Evolutionary conservation across 2,797 vertebrate genomes (phyloP).

Genomic region (Xenops minutus): DNA sequence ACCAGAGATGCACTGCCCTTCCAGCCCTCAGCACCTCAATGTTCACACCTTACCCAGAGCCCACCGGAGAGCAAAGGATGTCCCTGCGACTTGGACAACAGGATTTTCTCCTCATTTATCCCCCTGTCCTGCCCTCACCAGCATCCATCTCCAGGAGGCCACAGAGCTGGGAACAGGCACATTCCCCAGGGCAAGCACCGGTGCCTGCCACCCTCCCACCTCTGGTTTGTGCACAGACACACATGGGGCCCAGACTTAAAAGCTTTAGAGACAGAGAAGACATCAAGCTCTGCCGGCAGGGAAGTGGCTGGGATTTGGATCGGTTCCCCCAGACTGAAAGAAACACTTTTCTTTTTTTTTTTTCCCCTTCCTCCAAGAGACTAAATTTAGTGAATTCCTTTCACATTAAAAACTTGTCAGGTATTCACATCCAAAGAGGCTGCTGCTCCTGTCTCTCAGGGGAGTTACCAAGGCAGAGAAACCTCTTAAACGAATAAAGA

Average conservation of each 20-base stretch:
- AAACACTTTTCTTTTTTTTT: background rate
- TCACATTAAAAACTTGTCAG: conserved; percentile 71
- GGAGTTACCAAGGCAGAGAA: conserved; percentile 53
- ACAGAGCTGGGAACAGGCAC: background rate
- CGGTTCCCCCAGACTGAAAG: conserved; percentile 4
- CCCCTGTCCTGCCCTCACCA: background rate
- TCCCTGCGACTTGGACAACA: background rate
- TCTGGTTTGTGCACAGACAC: conserved; percentile 31
- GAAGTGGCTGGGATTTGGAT: conserved; percentile 53
- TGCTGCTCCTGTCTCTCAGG: conserved; percentile 41
- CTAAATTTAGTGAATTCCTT: conserved; percentile 69
- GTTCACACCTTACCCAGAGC: background rate
- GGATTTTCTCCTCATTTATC: background rate
- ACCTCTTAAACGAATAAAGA: conserved; percentile 53
- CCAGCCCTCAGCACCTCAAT: background rate
- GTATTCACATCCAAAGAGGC: conserved; percentile 63
- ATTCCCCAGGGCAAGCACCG: accelerated
- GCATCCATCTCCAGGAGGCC: background rate
- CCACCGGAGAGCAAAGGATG: background rate
- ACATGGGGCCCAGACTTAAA: conserved; percentile 40
- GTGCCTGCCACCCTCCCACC: background rate
- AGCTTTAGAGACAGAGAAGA: conserved; percentile 44
- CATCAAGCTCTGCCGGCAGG: conserved; percentile 20
- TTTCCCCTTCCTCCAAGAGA: background rate
- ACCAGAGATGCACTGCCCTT: background rate